A percentile compares a stretch with the other conserved stretches of the same genome.
Conservation (phyloP, 2,797 vertebrate species). For the Cynodonichthys magdalenae region DNA sequence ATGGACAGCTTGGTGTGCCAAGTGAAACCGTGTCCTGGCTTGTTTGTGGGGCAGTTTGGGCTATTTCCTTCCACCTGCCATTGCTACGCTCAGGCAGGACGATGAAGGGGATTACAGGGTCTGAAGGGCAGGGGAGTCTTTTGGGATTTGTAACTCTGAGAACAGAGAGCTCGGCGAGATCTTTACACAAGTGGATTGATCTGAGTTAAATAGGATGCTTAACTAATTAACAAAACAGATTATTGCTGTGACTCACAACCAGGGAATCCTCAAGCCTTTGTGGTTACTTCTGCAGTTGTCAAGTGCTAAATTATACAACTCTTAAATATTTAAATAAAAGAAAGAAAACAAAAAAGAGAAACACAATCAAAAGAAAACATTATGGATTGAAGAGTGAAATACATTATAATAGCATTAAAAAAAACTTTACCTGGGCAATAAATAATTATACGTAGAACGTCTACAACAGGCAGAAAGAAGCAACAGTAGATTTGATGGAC, state of each 20-base stretch:
- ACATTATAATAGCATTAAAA: too few species aligned
- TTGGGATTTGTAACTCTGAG: conserved; percentile 54
- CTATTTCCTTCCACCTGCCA: conserved; percentile 83
- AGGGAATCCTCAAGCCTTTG: conserved; percentile 4
- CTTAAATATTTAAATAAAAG: neutral
- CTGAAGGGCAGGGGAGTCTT: conserved; percentile 60
- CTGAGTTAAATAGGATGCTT: conserved; percentile 53
- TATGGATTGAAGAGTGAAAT: too few species aligned
- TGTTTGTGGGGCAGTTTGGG: conserved; percentile 81
- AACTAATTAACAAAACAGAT: conserved; percentile 55
- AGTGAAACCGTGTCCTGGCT: conserved; percentile 78
- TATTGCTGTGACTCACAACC: conserved; percentile 32
- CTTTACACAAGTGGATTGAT: conserved; percentile 48
- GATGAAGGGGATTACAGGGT: conserved; percentile 74
- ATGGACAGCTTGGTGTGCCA: conserved; percentile 81
- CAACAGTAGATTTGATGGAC: neutral
- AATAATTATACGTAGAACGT: too few species aligned
- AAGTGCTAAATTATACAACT: neutral
- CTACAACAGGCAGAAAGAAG: neutral
- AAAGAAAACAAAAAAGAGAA: neutral
- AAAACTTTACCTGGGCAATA: too few species aligned
- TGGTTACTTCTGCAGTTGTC: conserved; percentile 12
- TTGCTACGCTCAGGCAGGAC: conserved; percentile 66
- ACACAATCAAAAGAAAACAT: neutral
- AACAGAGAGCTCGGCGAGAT: conserved; percentile 43